These are phyloP conservation scores for Phalacrocorax pelagicus DNA, from an alignment of 2,113 vertebrate species.

Conservation along the genomic window DNA sequence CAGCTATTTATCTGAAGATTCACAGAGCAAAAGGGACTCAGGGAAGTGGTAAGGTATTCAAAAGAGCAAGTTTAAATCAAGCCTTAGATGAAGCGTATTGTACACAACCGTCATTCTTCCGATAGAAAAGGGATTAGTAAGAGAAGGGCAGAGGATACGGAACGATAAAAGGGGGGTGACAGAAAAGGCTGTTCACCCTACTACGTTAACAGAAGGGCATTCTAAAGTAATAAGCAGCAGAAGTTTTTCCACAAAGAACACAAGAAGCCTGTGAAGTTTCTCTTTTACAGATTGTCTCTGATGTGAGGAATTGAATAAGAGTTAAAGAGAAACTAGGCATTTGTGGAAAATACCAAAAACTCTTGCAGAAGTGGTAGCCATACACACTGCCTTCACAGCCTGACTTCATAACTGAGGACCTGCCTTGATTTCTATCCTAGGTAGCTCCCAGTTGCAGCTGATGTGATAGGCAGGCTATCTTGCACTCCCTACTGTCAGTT, in stretches of 20 bases:
- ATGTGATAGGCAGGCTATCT: background rate
- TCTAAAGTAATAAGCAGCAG: background rate
- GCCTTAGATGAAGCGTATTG: background rate
- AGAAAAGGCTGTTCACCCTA: background rate
- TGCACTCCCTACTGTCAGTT: background rate
- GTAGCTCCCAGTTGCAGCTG: background rate
- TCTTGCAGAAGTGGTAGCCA: background rate
- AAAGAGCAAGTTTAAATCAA: background rate
- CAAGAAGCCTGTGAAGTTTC: background rate
- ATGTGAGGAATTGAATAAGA: background rate
- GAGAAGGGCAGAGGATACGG: background rate
- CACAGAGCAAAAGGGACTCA: background rate
- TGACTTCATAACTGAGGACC: background rate
- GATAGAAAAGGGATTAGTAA: background rate
- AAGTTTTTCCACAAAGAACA: background rate
- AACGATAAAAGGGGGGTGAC: background rate
- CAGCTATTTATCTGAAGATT: background rate
- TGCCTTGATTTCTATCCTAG: background rate
- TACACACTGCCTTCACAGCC: fast-evolving
- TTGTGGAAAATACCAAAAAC: background rate
- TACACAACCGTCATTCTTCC: background rate
- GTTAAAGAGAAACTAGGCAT: background rate
- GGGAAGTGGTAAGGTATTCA: background rate
- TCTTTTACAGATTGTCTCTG: background rate
- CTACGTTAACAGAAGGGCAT: background rate